A percentile compares a stretch with the other conserved stretches of the same genome.
Conservation (phyloP, 1,140 invertebrate species). For the Zaprionus lachaisei region DNA sequence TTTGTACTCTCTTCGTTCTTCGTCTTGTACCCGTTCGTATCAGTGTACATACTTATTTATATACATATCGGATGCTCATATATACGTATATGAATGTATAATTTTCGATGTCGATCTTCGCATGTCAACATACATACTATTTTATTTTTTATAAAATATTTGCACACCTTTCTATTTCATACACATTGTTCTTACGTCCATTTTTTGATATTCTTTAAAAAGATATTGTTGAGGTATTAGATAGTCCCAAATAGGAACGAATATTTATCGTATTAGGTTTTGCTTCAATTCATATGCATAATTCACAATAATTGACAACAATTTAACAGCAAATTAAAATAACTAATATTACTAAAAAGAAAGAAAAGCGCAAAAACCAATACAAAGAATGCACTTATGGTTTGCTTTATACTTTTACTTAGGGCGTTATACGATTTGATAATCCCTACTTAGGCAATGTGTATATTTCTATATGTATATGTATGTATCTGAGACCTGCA, state of each 20-base stretch:
- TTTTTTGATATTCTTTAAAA: background rate
- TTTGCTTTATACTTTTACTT: background rate
- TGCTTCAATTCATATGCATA: constrained; percentile 19
- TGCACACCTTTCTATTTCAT: constrained; percentile 11
- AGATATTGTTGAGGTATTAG: background rate
- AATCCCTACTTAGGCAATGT: constrained; percentile 5
- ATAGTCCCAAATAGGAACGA: background rate
- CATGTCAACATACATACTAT: constrained; percentile 25
- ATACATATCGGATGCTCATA: constrained; percentile 19
- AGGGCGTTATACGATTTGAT: background rate
- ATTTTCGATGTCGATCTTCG: constrained; percentile 25
- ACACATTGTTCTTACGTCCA: constrained; percentile 30
- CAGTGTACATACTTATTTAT: constrained; percentile 36
- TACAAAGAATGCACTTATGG: background rate
- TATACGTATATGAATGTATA: constrained; percentile 16
- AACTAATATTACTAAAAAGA: constrained; percentile 22
- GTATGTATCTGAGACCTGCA: background rate
- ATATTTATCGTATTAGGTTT: background rate
- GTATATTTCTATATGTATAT: background rate
- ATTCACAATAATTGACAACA: constrained; percentile 1
- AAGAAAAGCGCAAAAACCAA: background rate
- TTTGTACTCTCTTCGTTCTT: background rate
- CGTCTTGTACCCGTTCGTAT: constrained; percentile 29
- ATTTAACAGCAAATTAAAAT: constrained; percentile 25
- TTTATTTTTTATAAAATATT: constrained; percentile 15